phyloP scores from a whole-genome alignment of 2,888 invertebrate genomes.

The Drosophila colorata region DNA sequence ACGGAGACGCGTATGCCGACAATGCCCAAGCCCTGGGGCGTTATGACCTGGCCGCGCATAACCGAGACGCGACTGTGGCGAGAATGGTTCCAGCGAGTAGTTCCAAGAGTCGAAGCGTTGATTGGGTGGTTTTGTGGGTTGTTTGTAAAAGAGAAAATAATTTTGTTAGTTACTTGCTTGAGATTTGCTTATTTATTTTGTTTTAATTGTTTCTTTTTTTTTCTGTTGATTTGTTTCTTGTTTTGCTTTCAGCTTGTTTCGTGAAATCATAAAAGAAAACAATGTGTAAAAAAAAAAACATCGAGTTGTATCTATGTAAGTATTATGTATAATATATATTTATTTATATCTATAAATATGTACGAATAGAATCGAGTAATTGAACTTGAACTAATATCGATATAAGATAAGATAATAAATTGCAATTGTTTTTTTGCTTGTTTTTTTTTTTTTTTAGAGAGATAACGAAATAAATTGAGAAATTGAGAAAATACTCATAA shows the following conservation, averaged over 20 bases:
- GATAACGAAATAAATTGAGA: slow-evolving; percentile 41
- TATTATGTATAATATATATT: slow-evolving; percentile 14
- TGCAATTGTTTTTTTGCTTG: slow-evolving; percentile 3
- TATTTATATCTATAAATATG: slow-evolving; percentile 18
- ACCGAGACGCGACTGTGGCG: slow-evolving; percentile 96
- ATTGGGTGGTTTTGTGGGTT: slow-evolving; percentile 5
- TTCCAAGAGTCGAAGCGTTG: slow-evolving; percentile 5
- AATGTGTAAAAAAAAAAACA: slow-evolving; percentile 48
- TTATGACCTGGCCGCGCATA: slow-evolving; percentile 98
- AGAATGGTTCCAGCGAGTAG: not conserved
- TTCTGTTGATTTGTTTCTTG: slow-evolving; percentile 46
- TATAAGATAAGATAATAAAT: slow-evolving; percentile 30
- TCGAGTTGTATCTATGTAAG: slow-evolving; percentile 38
- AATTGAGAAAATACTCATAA: slow-evolving; percentile 50
- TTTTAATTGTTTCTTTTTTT: slow-evolving; percentile 19
- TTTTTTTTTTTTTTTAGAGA: slow-evolving; percentile 19
- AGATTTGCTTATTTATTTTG: slow-evolving; percentile 18
- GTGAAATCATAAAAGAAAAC: slow-evolving; percentile 46
- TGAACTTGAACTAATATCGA: slow-evolving; percentile 40
- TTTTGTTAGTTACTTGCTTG: slow-evolving; percentile 59
- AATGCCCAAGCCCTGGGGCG: slow-evolving; percentile 97
- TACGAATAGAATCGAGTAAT: slow-evolving; percentile 15
- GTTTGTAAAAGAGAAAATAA: slow-evolving; percentile 62
- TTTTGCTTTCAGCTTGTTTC: slow-evolving; percentile 34
- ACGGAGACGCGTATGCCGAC: slow-evolving; percentile 98